A percentile compares a stretch with the other conserved stretches of the same genome.
Conservation (phyloP, 2,113 vertebrate genomes). For the Tragelaphus strepsiceros region DNA sequence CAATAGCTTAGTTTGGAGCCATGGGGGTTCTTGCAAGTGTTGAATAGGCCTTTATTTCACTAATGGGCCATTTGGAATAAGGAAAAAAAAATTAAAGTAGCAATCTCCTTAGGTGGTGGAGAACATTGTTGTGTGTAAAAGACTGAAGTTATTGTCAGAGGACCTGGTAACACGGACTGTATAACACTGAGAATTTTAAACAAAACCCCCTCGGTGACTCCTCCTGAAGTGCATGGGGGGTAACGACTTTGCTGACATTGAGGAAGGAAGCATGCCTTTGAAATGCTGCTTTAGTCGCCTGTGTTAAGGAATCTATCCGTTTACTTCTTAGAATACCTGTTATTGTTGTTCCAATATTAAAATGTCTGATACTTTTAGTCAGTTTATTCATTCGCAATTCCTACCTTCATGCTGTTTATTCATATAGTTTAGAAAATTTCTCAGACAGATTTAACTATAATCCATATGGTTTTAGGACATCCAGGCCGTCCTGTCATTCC, state of each 20-base stretch:
- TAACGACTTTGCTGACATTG: background rate
- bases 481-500: background rate
- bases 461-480: background rate
- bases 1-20: background rate
- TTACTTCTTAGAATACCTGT: background rate
- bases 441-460: background rate
- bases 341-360: background rate
- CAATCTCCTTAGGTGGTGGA: conserved; percentile 27
- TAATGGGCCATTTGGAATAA: conserved; percentile 48
- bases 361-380: background rate
- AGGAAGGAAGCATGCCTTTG: background rate
- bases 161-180: conserved; percentile 3
- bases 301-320: background rate
- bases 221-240: background rate
- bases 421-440: background rate
- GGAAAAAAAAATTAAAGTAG: background rate
- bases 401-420: background rate
- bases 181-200: conserved; percentile 39
- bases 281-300: background rate
- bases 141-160: conserved; percentile 28
- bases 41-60: conserved; percentile 32
- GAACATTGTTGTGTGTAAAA: conserved; percentile 35
- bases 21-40: background rate
- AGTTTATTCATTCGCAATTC: background rate
- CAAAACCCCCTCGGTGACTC: background rate